Evolutionary conservation across 2,113 vertebrate species (phyloP), one percentile per base, ranked within the genome.

Genomic region (Pluvianellus socialis): DNA sequence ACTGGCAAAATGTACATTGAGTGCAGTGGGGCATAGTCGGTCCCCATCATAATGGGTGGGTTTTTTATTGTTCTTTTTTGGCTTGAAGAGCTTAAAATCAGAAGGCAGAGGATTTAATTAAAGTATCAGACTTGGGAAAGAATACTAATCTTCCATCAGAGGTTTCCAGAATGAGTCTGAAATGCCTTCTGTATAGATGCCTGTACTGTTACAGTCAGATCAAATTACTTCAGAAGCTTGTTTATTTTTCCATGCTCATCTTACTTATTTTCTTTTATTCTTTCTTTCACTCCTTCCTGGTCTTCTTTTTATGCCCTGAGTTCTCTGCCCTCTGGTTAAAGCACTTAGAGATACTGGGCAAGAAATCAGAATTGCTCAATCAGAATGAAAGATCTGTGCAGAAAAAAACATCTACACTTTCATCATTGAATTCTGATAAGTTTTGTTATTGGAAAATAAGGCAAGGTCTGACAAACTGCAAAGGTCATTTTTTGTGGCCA

Each of bases 131-230:
- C 13, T 71, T 70, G 13, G 26, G 42, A 79, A 74, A 65, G 21
- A 56, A 71, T 61, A 26, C 3, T 38, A 73, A 80, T 73, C 56
- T 86, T 92, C 44, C 28, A 56, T 47, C 42, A 83, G 22, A 92
- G 32, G 42, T 66, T 83, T 86, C 22, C 40, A 94, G 58, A 88
- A 76, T 62, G 7, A 74, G 4, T 50, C 44, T 66, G 55, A 86
- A 92, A 77, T 73, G 30, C 11, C 16, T 59, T 79, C 28, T 47
- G 4, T 75, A 32, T 30, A 40, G 30, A 24, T 79, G 12, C 4
- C 20, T 22, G 14, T 88, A 63, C 23, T 0, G 0, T 72, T 75
- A 44, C 1, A 12, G 17, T 42, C 14, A 45, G 7, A 62, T 35
- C 8, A 19, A 81, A 9, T 55, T 35, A 38, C n/a, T 92, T 73